Conservation (phyloP, 1,140 invertebrate genomes). For the Lucilia cuprina region DNA sequence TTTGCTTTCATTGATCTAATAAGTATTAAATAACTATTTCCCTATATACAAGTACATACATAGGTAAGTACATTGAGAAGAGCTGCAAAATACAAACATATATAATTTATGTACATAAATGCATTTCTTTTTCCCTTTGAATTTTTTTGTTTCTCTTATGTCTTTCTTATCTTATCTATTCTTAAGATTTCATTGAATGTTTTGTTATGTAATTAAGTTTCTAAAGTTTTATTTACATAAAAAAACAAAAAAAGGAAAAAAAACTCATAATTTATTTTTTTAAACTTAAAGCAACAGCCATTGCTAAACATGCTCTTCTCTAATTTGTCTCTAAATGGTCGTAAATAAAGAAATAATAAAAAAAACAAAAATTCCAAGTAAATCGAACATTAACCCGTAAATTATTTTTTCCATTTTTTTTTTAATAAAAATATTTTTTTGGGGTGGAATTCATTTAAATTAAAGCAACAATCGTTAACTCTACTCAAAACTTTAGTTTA, state of each 20-base stretch:
- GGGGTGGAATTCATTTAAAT: constrained; percentile 14
- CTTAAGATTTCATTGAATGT: background rate
- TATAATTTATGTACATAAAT: too few relatives aligned
- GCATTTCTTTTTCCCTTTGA: too few relatives aligned
- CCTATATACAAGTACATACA: too few relatives aligned
- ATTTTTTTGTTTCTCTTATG: too few relatives aligned
- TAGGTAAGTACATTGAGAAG: too few relatives aligned
- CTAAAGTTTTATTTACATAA: background rate
- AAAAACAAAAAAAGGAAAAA: background rate
- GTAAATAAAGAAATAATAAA: background rate
- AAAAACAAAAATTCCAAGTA: constrained; percentile 8
- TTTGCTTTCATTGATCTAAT: too few relatives aligned
- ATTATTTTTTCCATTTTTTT: background rate
- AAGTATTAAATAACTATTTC: too few relatives aligned
- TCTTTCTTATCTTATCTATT: background rate
- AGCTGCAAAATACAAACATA: too few relatives aligned
- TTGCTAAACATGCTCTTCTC: background rate
- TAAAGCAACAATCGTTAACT: background rate
- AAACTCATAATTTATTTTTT: background rate
- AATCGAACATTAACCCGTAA: constrained; percentile 2
- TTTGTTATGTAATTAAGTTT: background rate
- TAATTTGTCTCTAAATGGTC: background rate
- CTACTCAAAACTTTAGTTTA: background rate
- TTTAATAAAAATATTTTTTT: background rate
- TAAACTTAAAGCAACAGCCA: background rate